Evolutionary conservation across 2,888 invertebrate genomes (phyloP).

Genomic region (Eupithecia vulgata): DNA sequence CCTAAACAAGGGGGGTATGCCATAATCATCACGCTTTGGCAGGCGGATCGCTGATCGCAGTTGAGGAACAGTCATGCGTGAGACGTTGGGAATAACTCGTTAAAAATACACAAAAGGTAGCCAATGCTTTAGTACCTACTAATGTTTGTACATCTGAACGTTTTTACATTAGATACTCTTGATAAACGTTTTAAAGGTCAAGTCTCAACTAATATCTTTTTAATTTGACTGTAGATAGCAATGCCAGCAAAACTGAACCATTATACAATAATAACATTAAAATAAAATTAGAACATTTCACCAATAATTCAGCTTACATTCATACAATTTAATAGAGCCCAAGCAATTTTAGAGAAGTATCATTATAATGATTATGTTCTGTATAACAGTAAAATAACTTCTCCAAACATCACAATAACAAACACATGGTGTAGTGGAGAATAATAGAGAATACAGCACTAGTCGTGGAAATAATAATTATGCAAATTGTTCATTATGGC

Average conservation of each 20-base stretch:
- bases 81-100: too few species aligned
- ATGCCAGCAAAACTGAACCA: neutral
- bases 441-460: conserved; percentile 33
- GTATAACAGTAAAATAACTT: conserved; percentile 35
- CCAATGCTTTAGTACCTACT: too few species aligned
- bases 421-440: conserved; percentile 39
- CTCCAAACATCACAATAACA: conserved; percentile 32
- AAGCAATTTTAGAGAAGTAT: conserved; percentile 21
- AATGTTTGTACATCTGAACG: too few species aligned
- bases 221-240: neutral
- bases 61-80: too few species aligned
- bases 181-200: too few species aligned
- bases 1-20: too few species aligned
- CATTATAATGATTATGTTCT: conserved; percentile 20
- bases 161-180: too few species aligned
- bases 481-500: conserved; percentile 46
- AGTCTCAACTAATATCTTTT: neutral
- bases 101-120: too few species aligned
- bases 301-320: neutral
- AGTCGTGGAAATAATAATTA: conserved; percentile 43
- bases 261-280: neutral
- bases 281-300: neutral
- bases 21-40: too few species aligned
- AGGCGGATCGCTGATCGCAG: too few species aligned
- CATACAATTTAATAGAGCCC: conserved; percentile 4